phyloP scores from a whole-genome alignment of 2,113 vertebrate genomes.

The Bagarius yarrelli region DNA sequence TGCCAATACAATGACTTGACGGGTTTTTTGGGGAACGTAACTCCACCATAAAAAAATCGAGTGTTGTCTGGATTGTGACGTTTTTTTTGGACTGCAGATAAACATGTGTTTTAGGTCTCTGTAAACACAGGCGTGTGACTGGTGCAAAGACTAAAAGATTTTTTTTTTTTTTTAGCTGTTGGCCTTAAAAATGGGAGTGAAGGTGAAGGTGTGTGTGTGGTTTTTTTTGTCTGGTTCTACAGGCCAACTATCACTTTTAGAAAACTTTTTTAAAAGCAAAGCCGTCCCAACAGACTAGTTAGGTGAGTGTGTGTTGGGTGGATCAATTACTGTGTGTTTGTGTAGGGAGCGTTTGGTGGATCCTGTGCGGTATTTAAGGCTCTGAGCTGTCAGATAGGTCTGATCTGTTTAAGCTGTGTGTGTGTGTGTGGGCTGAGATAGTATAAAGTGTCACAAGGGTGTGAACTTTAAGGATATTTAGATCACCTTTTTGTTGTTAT shows the following conservation, averaged over 20 bases:
- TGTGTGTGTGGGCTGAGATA: slow-evolving; percentile 2
- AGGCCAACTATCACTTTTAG: not conserved
- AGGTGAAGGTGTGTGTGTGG: not conserved
- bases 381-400: not conserved
- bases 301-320: slow-evolving; percentile 16
- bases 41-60: too few species aligned
- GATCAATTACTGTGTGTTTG: slow-evolving; percentile 34
- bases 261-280: not conserved
- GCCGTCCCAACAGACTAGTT: not conserved
- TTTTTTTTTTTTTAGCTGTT: not conserved
- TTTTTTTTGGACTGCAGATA: not conserved
- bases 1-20: too few species aligned
- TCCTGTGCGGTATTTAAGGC: slow-evolving; percentile 25
- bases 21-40: too few species aligned
- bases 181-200: not conserved
- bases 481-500: not conserved
- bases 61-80: not conserved
- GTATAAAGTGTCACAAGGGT: not conserved
- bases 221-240: not conserved
- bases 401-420: not conserved
- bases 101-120: too few species aligned
- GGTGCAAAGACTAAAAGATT: not conserved
- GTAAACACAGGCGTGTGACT: not conserved
- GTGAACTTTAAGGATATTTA: slow-evolving; percentile 15
- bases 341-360: slow-evolving; percentile 14